Percentiles rank a stretch among this genome's conserved stretches.
These are phyloP conservation scores for Salmo trutta DNA, from an alignment of 2,797 vertebrate genomes.

Conservation along the genomic window DNA sequence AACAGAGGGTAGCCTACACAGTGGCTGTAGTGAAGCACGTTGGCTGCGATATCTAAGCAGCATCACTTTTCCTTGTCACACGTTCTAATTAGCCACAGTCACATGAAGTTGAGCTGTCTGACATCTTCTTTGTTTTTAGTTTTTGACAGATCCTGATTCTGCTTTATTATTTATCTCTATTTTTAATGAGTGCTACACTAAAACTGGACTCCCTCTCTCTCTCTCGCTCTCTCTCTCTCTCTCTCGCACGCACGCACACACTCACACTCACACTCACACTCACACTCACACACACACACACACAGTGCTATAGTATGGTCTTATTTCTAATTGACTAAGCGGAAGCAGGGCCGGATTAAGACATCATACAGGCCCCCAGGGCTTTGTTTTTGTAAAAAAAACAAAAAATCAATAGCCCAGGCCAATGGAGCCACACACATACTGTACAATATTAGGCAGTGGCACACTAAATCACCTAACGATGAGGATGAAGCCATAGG, in stretches of 20 bases:
- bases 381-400: too few relatives aligned
- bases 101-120: conserved; percentile 31
- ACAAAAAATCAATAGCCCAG: too few relatives aligned
- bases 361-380: too few relatives aligned
- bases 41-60: conserved; percentile 19
- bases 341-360: conserved; percentile 7
- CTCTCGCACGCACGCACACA: too few relatives aligned
- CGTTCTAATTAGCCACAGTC: conserved; percentile 54
- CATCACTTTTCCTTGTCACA: conserved; percentile 19
- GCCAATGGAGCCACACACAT: too few relatives aligned
- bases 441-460: too few relatives aligned
- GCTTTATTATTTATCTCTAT: conserved; percentile 41
- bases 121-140: conserved; percentile 26
- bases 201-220: too few relatives aligned
- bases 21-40: conserved; percentile 12
- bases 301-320: conserved; percentile 2
- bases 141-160: conserved; percentile 40
- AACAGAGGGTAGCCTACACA: background rate
- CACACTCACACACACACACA: background rate
- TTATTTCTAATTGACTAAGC: conserved; percentile 53
- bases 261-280: too few relatives aligned
- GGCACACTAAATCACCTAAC: too few relatives aligned
- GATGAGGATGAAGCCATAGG: too few relatives aligned
- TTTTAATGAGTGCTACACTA: conserved; percentile 64
- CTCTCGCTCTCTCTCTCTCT: too few relatives aligned